Conservation (phyloP, 2,888 invertebrate genomes). For the Prosapia bicincta region DNA sequence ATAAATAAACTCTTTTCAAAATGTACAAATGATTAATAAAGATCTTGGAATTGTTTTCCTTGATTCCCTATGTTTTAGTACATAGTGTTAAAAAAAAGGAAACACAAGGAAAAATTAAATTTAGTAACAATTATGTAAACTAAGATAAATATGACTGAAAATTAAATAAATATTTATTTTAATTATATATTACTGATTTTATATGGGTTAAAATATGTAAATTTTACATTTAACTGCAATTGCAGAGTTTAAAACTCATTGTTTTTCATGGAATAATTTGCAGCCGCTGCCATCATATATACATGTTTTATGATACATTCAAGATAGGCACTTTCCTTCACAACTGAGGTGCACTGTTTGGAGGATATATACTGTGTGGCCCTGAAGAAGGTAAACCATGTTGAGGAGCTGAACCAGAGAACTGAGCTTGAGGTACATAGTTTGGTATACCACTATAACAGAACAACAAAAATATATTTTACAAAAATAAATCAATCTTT, state of each 20-base stretch:
- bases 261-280: not conserved
- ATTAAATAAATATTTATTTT: not conserved
- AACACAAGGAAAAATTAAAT: not conserved
- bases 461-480: no score
- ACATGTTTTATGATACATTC: not conserved
- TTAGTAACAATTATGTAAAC: not conserved
- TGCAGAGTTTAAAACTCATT: not conserved
- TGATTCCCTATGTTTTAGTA: no score
- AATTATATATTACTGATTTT: not conserved
- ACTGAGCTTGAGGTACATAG: not conserved
- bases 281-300: not conserved
- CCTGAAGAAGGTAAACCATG: not conserved
- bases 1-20: not conserved
- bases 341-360: not conserved
- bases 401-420: not conserved
- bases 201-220: not conserved
- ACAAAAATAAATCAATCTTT: no score
- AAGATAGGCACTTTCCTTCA: not conserved
- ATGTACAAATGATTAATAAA: not conserved
- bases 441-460: slow-evolving; percentile 6
- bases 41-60: not conserved
- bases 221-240: not conserved
- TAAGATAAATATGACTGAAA: not conserved
- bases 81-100: not conserved
- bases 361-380: not conserved